Conservation (phyloP, 2,113 vertebrate species). For the Meles meles region DNA sequence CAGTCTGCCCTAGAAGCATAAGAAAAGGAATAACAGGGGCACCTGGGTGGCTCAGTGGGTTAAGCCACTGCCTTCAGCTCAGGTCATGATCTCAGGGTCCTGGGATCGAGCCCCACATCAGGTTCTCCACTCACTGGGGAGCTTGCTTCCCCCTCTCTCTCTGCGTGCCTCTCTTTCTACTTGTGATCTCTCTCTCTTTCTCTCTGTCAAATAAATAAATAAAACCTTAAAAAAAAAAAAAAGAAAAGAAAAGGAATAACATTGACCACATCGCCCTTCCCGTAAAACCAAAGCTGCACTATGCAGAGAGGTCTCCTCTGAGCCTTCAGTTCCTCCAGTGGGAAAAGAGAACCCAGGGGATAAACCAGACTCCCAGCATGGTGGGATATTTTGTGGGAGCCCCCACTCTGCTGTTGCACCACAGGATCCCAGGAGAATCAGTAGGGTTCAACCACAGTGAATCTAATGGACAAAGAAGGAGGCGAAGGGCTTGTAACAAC, state of each 20-base stretch:
- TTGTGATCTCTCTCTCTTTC: no score
- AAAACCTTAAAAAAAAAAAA: no score
- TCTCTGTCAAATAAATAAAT: no score
- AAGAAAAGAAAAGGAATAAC: neutral
- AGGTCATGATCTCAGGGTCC: no score
- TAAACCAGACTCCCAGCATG: neutral
- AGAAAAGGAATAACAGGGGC: neutral
- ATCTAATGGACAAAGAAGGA: neutral
- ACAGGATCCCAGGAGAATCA: neutral
- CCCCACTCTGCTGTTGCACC: neutral
- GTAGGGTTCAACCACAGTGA: neutral
- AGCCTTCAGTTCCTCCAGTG: neutral
- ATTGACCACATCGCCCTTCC: neutral
- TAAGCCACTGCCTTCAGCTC: no score
- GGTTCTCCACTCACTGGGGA: no score
- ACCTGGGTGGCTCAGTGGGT: no score
- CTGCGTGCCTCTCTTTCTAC: no score
- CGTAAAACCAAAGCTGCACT: neutral
- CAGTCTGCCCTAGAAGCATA: neutral
- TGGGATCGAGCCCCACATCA: no score
- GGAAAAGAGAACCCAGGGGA: neutral
- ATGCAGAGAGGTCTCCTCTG: neutral
- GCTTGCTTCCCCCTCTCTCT: no score
- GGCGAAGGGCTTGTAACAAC: neutral
- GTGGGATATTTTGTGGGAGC: neutral